A percentile compares a stretch with the other conserved stretches of the same genome.
phyloP scores from a whole-genome alignment of 1,140 invertebrate genomes.

The Zelostemma sp. region DNA sequence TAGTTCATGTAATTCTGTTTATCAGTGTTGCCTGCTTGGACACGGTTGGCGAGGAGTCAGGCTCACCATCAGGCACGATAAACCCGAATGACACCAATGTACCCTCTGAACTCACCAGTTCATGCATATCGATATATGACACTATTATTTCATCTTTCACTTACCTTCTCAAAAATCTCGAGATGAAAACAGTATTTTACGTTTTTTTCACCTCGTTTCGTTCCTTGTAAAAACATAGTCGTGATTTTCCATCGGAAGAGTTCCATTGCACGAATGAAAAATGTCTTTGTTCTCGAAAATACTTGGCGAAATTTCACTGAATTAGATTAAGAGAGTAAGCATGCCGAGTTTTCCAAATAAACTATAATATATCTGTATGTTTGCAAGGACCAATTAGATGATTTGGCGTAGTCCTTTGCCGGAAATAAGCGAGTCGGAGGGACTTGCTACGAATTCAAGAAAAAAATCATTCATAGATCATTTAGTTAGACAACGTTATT shows the following conservation, averaged over 20 bases:
- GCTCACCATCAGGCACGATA: slow-evolving; percentile 71
- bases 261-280: slow-evolving; percentile 44
- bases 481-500: too few species aligned
- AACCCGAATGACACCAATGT: slow-evolving; percentile 66
- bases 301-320: background rate
- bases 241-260: slow-evolving; percentile 25
- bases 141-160: slow-evolving; percentile 12
- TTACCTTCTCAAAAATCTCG: slow-evolving; percentile 1
- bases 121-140: background rate
- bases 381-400: slow-evolving; percentile 3
- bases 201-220: slow-evolving; percentile 13
- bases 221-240: slow-evolving; percentile 45
- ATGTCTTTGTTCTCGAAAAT: slow-evolving; percentile 11
- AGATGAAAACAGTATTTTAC: slow-evolving; percentile 9
- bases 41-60: slow-evolving; percentile 69
- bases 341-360: background rate
- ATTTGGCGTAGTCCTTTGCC: background rate
- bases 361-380: background rate
- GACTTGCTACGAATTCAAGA: background rate
- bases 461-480: background rate
- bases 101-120: slow-evolving; percentile 55
- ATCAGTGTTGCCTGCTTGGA: slow-evolving; percentile 69
- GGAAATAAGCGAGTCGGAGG: background rate
- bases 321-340: background rate
- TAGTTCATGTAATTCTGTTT: slow-evolving; percentile 54